phyloP scores from a whole-genome alignment of 2,888 invertebrate species.

The Megamerina dolium region DNA sequence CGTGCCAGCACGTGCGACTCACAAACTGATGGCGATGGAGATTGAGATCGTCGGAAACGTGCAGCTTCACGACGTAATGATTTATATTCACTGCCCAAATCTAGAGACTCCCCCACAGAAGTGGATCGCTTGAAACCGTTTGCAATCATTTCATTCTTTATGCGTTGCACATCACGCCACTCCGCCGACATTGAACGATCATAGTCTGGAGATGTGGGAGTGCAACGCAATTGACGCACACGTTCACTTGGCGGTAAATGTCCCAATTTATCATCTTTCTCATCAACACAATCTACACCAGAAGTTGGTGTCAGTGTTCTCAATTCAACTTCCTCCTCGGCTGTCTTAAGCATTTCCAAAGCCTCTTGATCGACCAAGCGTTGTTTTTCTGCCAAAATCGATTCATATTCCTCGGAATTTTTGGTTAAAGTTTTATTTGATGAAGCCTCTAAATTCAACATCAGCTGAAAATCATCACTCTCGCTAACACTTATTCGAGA shows the following conservation, averaged over 20 bases:
- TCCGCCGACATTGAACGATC: constrained; percentile 39
- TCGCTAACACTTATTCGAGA: constrained; percentile 11
- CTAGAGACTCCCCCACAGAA: constrained; percentile 45
- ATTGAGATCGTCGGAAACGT: constrained; percentile 36
- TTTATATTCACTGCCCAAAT: constrained; percentile 33
- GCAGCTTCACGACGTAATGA: constrained; percentile 30
- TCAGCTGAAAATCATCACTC: constrained; percentile 31
- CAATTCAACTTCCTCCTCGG: constrained; percentile 36
- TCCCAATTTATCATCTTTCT: constrained; percentile 12
- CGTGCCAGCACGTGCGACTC: constrained; percentile 19
- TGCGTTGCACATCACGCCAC: constrained; percentile 32
- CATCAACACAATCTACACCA: constrained; percentile 9
- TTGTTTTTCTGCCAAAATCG: constrained; percentile 29
- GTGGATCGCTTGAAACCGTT: constrained; percentile 44
- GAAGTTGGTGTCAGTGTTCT: constrained; percentile 26
- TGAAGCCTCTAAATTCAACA: constrained; percentile 34
- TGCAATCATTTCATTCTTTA: constrained; percentile 33
- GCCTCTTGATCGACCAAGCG: constrained; percentile 36
- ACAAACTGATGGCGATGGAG: constrained; percentile 32
- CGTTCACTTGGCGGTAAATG: constrained; percentile 12
- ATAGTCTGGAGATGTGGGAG: constrained; percentile 30
- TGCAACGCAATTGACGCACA: constrained; percentile 16
- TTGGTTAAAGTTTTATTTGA: constrained; percentile 23
- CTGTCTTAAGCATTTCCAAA: constrained; percentile 29
- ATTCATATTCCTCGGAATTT: constrained; percentile 30